A percentile compares a stretch with the other conserved stretches of the same genome.
Evolutionary conservation across 2,113 vertebrate species (phyloP).

Genomic region (Xenus cinereus): DNA sequence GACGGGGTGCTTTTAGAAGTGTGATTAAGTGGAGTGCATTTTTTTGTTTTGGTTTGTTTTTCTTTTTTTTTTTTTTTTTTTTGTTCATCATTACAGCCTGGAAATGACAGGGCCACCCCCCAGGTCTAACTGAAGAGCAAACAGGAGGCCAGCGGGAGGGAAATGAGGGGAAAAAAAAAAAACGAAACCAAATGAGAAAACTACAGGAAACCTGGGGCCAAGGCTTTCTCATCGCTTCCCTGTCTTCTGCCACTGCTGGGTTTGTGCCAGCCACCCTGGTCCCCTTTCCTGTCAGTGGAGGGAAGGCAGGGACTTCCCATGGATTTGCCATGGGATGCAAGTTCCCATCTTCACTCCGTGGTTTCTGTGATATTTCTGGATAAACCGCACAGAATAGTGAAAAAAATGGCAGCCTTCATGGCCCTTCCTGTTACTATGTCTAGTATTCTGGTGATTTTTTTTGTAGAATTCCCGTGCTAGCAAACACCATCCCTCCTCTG

Average conservation of each 20-base stretch:
- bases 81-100: not conserved
- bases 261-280: not conserved
- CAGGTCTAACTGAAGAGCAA: not conserved
- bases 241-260: not conserved
- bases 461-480: not conserved
- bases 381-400: not conserved
- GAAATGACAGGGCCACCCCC: not conserved
- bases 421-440: not conserved
- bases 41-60: no score
- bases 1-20: not conserved
- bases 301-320: not conserved
- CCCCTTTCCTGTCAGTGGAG: not conserved
- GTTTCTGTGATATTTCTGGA: not conserved
- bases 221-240: not conserved
- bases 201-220: not conserved
- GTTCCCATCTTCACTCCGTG: not conserved
- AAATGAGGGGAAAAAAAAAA: not conserved
- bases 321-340: not conserved
- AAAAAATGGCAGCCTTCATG: not conserved
- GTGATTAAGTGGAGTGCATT: not conserved
- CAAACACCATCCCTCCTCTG: fast-evolving
- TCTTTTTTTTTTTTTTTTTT: not conserved
- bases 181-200: not conserved
- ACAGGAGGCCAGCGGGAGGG: not conserved
- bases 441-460: not conserved